Evolutionary conservation across 1,140 invertebrate species (phyloP), one percentile per base, ranked within the genome.

Genomic region (Cardiocondyla obscurior): DNA sequence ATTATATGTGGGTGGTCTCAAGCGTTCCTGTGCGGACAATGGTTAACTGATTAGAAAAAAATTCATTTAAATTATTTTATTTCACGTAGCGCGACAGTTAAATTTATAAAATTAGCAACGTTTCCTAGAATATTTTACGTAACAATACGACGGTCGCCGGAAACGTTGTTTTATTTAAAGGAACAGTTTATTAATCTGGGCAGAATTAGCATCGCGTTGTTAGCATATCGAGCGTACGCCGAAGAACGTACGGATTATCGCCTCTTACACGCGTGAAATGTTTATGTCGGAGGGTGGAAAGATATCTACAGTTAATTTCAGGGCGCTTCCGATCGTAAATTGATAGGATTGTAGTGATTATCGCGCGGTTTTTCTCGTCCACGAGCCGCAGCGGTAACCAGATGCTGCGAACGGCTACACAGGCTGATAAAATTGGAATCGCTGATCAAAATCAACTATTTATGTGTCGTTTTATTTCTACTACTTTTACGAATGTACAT

Each of bases 1-100:
- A 92, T 98, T 97, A 94, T 98, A 98, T 25, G 97, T 96, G 2
- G 97, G 97, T 64, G 97, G 97, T 65, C 97, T 94, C 90, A 97
- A 96, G 87, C 97, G 97, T 90, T 97, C 96, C 96, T 97, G 33
- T 16, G 91, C 57, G 16, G 77, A 88, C 51, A 85, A 4, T 39
- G 25, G 60, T 51, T 36, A 36, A 39, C 19, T 73, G 7, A 33
- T 65, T 30, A 19, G 8, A 16, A 42, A 16, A 42, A 73, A 8
- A 0, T 28, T 58, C 8, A n/a, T 74, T 60, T 16, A 25, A 46
- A 77, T 65, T 76, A n/a, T 10, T 33, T 28, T 7, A 19, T 49
- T 46, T 8, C 6, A 39, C 36, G 6, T 0, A 53, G 19, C 19
- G 14, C n/a, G n/a, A n/a, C n/a, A n/a, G n/a, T n/a, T 55, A 0